Base-by-base conservation (phyloP, 1,140 invertebrate species). In the Meloidogyne exigua region DNA sequence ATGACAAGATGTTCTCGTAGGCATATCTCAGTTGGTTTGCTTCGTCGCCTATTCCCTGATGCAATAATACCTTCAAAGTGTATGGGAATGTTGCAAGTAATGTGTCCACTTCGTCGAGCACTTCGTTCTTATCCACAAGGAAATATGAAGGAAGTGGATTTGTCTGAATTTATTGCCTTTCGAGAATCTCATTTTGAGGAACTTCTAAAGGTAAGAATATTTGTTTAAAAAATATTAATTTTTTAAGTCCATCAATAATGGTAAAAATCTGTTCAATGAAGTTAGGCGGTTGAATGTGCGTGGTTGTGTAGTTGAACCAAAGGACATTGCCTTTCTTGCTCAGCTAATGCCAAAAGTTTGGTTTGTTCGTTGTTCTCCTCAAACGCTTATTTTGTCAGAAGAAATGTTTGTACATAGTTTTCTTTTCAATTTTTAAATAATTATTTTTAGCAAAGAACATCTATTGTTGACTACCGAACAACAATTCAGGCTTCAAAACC, bases 201-300 rank as follows among this genome's bases (percentile, higher is more conserved):
- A 10, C 57, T 73, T 44, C 28, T 73, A 12, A 65, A 65, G 26
- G 72, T 73, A 12, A 73, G 13, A 64, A 12, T 10, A 15, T 25
- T 2, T 15, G 1, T 7, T n/a, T n/a, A 18, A 18, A 0, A 57
- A 18, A 23, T 23, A 18, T 32, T 39, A 18, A 13, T n/a, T 12
- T 42, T 66, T 73, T 73, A 9, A 73, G 72, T 73, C 72, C 15
- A 73, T 73, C 72, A 73, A 62, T 49, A 73, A 73, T 28, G 72
- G 57, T 36, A 57, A 65, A 64, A 32, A 32, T 13, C 5, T 73
- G 72, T 73, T 73, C 49, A 23, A 23, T n/a, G 72, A 64, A 15
- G 72, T 73, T 23, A 23, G 57, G 62, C 72, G 72, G 21, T 49
- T 73, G 21, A 73, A 73, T 32, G 72, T 73, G 44, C 57, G 39